A percentile compares a stretch with the other conserved stretches of the same genome.
phyloP scores from a whole-genome alignment of 2,888 invertebrate species.

The Mechanitis messenoides region DNA sequence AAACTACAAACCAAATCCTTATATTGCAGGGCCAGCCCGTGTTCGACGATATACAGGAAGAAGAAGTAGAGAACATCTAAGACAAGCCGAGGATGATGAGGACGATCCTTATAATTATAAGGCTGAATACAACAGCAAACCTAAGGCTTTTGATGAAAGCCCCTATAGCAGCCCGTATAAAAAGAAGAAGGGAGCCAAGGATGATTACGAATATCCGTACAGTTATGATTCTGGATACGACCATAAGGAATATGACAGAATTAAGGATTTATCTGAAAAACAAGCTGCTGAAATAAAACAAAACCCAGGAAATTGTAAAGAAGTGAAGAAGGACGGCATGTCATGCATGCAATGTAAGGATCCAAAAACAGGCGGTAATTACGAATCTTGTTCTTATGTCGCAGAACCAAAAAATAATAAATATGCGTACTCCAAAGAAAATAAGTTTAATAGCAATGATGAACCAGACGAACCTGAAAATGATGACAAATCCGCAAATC shows the following conservation, averaged over 20 bases:
- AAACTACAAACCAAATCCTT: conserved; percentile 71
- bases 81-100: conserved; percentile 46
- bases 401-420: conserved; percentile 83
- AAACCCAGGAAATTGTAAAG: conserved; percentile 80
- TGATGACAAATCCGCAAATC: conserved; percentile 56
- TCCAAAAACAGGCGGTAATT: conserved; percentile 84
- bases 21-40: conserved; percentile 66
- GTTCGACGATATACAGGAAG: conserved; percentile 71
- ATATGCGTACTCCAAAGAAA: conserved; percentile 81
- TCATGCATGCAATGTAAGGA: conserved; percentile 85
- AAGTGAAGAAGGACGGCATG: conserved; percentile 80
- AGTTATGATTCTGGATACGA: conserved; percentile 71
- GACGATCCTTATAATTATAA: conserved; percentile 74
- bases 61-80: conserved; percentile 57
- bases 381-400: conserved; percentile 87
- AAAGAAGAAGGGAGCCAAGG: conserved; percentile 56
- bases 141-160: conserved; percentile 69
- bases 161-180: conserved; percentile 68
- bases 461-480: conserved; percentile 69
- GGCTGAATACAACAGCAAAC: conserved; percentile 66
- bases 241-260: conserved; percentile 72
- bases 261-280: conserved; percentile 78
- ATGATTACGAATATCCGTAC: conserved; percentile 70
- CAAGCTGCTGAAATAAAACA: conserved; percentile 79
- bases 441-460: conserved; percentile 78